These are phyloP conservation scores for Corythucha ciliata DNA, from an alignment of 2,888 invertebrate species.

Conservation along the genomic window DNA sequence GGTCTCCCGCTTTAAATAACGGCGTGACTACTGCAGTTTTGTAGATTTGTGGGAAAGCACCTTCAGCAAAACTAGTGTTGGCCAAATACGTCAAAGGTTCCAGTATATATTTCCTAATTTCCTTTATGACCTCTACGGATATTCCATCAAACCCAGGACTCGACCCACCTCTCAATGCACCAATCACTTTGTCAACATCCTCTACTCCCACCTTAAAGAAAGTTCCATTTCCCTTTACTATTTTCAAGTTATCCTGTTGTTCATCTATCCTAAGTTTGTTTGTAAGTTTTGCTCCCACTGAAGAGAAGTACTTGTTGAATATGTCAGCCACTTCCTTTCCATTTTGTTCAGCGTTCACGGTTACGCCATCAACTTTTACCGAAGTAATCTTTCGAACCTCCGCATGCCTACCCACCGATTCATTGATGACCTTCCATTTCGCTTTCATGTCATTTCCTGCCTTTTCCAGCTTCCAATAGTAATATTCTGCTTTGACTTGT, in stretches of 20 bases:
- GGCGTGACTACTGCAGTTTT: conserved; percentile 9
- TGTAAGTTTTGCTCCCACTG: neutral
- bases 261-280: neutral
- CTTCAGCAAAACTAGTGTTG: conserved; percentile 5
- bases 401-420: conserved; percentile 3
- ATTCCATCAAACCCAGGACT: conserved; percentile 16
- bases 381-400: conserved; percentile 1
- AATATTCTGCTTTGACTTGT: neutral
- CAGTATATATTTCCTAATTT: conserved; percentile 4
- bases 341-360: neutral
- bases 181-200: conserved; percentile 1
- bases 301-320: conserved; percentile 9
- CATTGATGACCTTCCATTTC: conserved; percentile 10
- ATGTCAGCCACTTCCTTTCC: conserved; percentile 1
- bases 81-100: conserved; percentile 6
- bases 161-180: conserved; percentile 14
- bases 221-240: neutral
- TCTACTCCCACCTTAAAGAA: neutral
- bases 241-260: conserved; percentile 1
- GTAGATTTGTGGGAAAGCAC: conserved; percentile 8
- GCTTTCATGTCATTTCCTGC: neutral
- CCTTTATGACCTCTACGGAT: conserved; percentile 2
- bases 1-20: conserved; percentile 4
- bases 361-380: neutral
- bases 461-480: neutral